phyloP scores from a whole-genome alignment of 1,140 invertebrate genomes.

The Paracyclopina nana region DNA sequence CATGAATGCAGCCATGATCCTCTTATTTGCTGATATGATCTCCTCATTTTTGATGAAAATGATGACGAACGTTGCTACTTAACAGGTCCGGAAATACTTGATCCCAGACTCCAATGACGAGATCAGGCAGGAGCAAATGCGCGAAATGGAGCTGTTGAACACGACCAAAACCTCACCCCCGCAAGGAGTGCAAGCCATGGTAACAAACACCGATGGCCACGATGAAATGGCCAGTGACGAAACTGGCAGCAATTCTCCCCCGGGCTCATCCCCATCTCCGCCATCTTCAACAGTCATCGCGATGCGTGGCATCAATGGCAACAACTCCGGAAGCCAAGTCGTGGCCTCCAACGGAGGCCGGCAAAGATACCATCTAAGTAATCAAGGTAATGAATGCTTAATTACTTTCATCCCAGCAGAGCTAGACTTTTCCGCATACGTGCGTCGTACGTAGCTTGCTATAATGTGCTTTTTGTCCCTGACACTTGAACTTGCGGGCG shows the following conservation, averaged over 20 bases:
- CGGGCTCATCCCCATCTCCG: background rate
- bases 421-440: no score
- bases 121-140: constrained; percentile 28
- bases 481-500: no score
- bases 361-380: background rate
- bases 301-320: background rate
- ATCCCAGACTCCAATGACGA: constrained; percentile 30
- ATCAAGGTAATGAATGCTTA: background rate
- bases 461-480: no score
- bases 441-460: no score
- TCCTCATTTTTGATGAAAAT: background rate
- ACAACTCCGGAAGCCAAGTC: background rate
- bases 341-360: background rate
- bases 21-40: constrained; percentile 9
- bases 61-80: background rate
- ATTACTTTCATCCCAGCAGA: background rate
- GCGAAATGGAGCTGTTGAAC: constrained; percentile 26
- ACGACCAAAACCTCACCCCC: no score
- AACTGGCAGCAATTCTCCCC: background rate
- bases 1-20: constrained; percentile 10
- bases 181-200: no score
- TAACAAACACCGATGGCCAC: background rate
- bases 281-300: background rate
- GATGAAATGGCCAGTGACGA: constrained; percentile 8
- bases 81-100: constrained; percentile 7